Evolutionary conservation across 1,140 invertebrate species (phyloP), one percentile per base, ranked within the genome.

Genomic region (Pseudomyrmex gracilis): DNA sequence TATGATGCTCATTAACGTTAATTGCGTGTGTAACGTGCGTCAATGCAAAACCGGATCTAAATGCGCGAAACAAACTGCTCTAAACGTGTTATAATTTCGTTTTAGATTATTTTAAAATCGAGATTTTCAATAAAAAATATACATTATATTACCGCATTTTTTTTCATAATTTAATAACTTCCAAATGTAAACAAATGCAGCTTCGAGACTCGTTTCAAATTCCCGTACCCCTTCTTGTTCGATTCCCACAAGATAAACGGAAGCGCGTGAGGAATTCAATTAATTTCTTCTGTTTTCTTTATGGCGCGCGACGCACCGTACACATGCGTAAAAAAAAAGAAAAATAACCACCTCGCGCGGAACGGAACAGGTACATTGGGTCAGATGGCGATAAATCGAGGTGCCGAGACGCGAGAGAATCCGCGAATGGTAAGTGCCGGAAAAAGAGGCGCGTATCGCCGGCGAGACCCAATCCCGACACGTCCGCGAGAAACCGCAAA

Each of bases 351-450:
- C 58, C 43, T 58, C 66, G 7, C 17, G 34, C 15, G 10, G 66
- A 71, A 22, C 34, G 45, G 49, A 80, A 58, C 66, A 57, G 51
- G 66, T 61, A 80, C 66, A 34, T 34, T 80, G 43, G 66, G 53
- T 80, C 66, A 60, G 20, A 70, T 57, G 53, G 43, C 24, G 22
- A 80, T 80, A 80, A 80, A 80, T 80, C 76, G 66, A 70, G 43
- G 58, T 17, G 66, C 43, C 15, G 51, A 20, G 51, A 78, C 51
- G 68, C 17, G 53, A 22, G 53, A 22, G 12, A 47, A 57, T 58
- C 66, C 66, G 66, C 20, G 76, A 71, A 80, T 71, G 66, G 76
- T 12, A 58, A 58, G 66, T 80, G 58, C 22, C 66, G 66, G 66
- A 71, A 80, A 51, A 43, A 71, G 5, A 34, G 5, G 34, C 34